phyloP scores from a whole-genome alignment of 2,797 vertebrate genomes.

The Siniperca undulata region DNA sequence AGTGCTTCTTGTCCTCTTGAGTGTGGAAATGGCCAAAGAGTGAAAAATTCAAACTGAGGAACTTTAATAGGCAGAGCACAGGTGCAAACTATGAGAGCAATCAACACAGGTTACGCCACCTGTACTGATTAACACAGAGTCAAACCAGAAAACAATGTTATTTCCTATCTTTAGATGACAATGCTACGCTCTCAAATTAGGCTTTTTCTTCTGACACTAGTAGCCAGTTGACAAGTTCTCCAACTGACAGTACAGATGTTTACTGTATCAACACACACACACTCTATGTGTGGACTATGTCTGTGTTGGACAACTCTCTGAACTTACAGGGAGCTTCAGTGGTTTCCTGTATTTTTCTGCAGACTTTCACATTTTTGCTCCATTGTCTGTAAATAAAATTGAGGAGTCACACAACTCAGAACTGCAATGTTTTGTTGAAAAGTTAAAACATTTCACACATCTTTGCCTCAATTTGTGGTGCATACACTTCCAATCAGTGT shows the following conservation, averaged over 20 bases:
- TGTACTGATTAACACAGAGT: neutral
- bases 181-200: neutral
- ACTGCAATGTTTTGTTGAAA: neutral
- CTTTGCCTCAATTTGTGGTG: neutral
- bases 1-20: neutral
- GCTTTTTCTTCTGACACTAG: neutral
- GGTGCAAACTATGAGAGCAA: neutral
- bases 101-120: slow-evolving; percentile 5
- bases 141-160: neutral
- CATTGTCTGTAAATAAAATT: neutral
- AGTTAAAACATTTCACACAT: slow-evolving; percentile 15
- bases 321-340: neutral
- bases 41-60: neutral
- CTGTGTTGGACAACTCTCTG: slow-evolving; percentile 9
- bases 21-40: neutral
- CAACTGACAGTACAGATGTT: neutral
- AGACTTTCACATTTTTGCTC: neutral
- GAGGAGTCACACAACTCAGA: neutral
- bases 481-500: neutral
- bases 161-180: neutral
- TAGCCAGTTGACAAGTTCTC: neutral
- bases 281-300: neutral
- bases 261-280: slow-evolving; percentile 6
- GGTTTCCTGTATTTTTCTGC: slow-evolving; percentile 7
- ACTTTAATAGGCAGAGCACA: neutral